A percentile compares a stretch with the other conserved stretches of the same genome.
Conservation (phyloP, 2,797 vertebrate genomes). For the Bufotes viridis region DNA sequence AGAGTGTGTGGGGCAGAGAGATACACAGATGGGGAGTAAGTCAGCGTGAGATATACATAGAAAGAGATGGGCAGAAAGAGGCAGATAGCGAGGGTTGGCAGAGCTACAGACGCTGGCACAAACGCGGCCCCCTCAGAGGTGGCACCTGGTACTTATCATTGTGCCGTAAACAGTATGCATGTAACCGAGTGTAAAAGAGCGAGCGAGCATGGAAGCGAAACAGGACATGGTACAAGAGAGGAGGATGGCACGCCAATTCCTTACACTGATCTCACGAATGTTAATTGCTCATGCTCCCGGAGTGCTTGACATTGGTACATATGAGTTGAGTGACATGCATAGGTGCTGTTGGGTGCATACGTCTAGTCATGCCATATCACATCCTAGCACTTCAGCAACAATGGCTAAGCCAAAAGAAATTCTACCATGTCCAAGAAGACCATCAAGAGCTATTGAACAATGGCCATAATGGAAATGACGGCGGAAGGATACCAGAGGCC, state of each 20-base stretch:
- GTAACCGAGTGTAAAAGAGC: slow-evolving; percentile 54
- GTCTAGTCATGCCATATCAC: slow-evolving; percentile 47
- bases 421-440: slow-evolving; percentile 44
- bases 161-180: slow-evolving; percentile 56
- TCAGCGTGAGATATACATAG: slow-evolving; percentile 49
- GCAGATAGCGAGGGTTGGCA: slow-evolving; percentile 57
- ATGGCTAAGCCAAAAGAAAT: slow-evolving; percentile 43
- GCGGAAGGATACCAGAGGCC: slow-evolving; percentile 45
- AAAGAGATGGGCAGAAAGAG: slow-evolving; percentile 56
- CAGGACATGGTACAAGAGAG: slow-evolving; percentile 49
- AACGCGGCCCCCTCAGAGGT: slow-evolving; percentile 57
- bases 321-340: slow-evolving; percentile 43
- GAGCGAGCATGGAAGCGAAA: slow-evolving; percentile 44
- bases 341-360: slow-evolving; percentile 40
- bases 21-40: slow-evolving; percentile 48
- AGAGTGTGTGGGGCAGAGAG: slow-evolving; percentile 53
- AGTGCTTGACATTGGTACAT: slow-evolving; percentile 30
- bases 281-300: slow-evolving; percentile 29
- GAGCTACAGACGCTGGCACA: slow-evolving; percentile 56
- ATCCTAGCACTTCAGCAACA: slow-evolving; percentile 41
- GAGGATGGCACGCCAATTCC: slow-evolving; percentile 50
- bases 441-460: slow-evolving; percentile 47
- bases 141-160: slow-evolving; percentile 61
- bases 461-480: slow-evolving; percentile 33
- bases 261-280: slow-evolving; percentile 18